Evolutionary conservation across 2,888 invertebrate species (phyloP), one percentile per base, ranked within the genome.

Genomic region (Tenthredo distinguenda): DNA sequence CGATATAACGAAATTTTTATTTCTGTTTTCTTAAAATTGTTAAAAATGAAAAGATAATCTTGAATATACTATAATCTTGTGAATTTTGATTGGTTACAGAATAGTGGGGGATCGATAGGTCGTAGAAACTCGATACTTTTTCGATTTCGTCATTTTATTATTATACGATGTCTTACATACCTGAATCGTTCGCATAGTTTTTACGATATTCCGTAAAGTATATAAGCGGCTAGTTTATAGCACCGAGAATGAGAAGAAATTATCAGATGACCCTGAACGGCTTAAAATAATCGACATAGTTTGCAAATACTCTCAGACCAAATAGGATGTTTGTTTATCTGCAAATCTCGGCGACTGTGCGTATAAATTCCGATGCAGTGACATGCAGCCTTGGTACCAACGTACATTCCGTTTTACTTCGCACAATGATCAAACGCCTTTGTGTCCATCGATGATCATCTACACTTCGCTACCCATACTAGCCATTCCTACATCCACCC

Each of bases 251-350:
- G 43, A 74, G 43, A 43, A 43, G 72, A 74, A 74, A 74, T 74
- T 37, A 68, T 68, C 83, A 71, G 68, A 83, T 83, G 83, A 83
- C 83, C 83, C 68, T 83, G 71, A 83, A 83, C 47, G 83, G 71
- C 47, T 83, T 68, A 34, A 83, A 83, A 83, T 83, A 83, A 83
- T 83, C 68, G 68, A 83, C 68, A 83, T 83, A 83, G 83, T 83
- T 68, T 68, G 71, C 47, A 83, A 83, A 83, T 83, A 71, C 83
- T 50, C 31, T 71, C 68, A 31, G 68, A 83, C 83, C 68, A 71
- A 68, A 83, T 83, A 83, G 83, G 83, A 83, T 83, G 83, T 71
- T 83, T 83, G 83, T 83, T 83, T 83, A 83, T 83, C 83, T 58
- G 21, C 58, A 21, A 55, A 77, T 77, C 77, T 77, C 77, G 50